Evolutionary conservation across 2,888 invertebrate genomes (phyloP), one percentile per base, ranked within the genome.

Genomic region (Alcis repandata): DNA sequence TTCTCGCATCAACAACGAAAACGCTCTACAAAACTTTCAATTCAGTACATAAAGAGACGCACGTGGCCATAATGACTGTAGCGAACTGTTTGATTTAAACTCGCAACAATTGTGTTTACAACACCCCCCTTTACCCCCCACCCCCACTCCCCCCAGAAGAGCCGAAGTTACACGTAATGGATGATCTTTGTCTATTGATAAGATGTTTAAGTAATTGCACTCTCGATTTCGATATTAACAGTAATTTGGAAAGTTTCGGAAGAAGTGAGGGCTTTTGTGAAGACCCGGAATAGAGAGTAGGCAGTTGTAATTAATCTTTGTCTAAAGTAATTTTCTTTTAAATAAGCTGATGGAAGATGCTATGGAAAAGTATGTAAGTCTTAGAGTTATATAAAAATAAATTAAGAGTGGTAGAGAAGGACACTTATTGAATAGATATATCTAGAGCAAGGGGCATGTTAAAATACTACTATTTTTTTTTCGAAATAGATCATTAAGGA

Each of bases 11-110:
- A 6, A 0, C 59, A 79, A 74, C 78, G 90, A 75, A 76, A 36
- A 69, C 71, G 19, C 19, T 66, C 68, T 4, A 19, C 53, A 60
- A 77, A 27, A 76, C 79, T 79, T 74, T 59, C 68, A 69, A 66
- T 76, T 73, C 75, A 72, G 75, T 73, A 70, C 71, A 75, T 79
- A 74, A 74, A 79, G 89, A 82, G 89, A 82, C 85, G 87, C 92
- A 92, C 91, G 91, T 92, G 92, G 83, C 85, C 74, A 75, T 91
- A 92, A 92, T 88, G 92, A 90, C 91, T 91, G 82, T 75, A 79
- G 78, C 80, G 78, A 90, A 89, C 88, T 87, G 91, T 92, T 92
- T 92, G 92, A 92, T 92, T 92, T 92, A 92, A 90, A 90, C 87
- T 88, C 85, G 87, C 87, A 86, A 90, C 91, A 90, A 91, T 90